Evolutionary conservation across 2,888 invertebrate genomes (phyloP).

Genomic region (Andrena hattorfiana): DNA sequence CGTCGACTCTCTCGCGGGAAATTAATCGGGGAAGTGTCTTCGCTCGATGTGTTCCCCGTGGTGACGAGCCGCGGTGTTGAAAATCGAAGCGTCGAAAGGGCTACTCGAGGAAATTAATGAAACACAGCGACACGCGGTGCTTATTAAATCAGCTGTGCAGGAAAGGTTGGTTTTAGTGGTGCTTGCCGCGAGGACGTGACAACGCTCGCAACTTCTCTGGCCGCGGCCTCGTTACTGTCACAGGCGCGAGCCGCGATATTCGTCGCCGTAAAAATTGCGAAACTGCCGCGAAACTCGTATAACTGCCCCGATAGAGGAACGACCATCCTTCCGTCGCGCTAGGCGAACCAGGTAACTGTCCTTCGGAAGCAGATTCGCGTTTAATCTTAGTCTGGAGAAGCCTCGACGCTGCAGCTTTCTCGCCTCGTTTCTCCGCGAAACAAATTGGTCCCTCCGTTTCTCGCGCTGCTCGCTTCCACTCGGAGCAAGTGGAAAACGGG

Average conservation of each 20-base stretch:
- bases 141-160: slow-evolving; percentile 41
- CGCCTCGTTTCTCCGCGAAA: too few relatives aligned
- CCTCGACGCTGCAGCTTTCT: too few relatives aligned
- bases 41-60: neutral
- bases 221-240: neutral
- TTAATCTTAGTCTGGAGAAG: too few relatives aligned
- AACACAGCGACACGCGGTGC: neutral
- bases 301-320: slow-evolving; percentile 20
- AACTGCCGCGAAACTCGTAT: slow-evolving; percentile 36
- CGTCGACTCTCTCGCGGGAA: slow-evolving; percentile 43
- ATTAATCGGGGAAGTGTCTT: slow-evolving; percentile 29
- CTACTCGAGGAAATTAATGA: slow-evolving; percentile 38
- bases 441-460: too few relatives aligned
- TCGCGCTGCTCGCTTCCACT: too few relatives aligned
- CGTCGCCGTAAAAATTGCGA: slow-evolving; percentile 38
- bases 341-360: slow-evolving; percentile 18
- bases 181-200: slow-evolving; percentile 30
- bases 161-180: slow-evolving; percentile 33
- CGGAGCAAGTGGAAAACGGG: too few relatives aligned
- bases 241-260: slow-evolving; percentile 11
- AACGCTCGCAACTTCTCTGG: slow-evolving; percentile 6
- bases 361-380: neutral
- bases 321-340: neutral
- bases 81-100: slow-evolving; percentile 3
- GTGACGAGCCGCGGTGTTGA: slow-evolving; percentile 15